Conservation (phyloP, 2,113 vertebrate species). For the Pseudopodoces humilis region DNA sequence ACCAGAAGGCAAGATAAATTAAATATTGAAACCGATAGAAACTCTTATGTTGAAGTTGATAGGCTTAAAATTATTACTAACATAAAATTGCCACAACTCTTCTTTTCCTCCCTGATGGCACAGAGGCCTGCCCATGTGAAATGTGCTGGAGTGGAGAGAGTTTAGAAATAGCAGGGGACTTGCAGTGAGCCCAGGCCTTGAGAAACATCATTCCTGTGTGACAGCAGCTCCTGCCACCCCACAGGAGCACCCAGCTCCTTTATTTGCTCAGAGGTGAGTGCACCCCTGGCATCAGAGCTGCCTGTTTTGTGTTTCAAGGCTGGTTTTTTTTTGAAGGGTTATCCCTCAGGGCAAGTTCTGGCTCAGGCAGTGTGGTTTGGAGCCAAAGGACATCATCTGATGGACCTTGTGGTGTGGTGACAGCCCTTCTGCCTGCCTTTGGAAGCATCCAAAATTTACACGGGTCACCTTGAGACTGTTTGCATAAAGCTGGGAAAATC, state of each 20-base stretch:
- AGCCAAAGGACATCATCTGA: not conserved
- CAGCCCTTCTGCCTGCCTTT: not conserved
- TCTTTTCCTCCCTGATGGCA: not conserved
- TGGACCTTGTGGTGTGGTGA: not conserved
- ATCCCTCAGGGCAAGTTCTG: not conserved
- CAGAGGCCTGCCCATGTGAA: not conserved
- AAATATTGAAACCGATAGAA: slow-evolving; percentile 1
- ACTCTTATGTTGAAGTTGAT: not conserved
- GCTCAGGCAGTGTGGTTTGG: not conserved
- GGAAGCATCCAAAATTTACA: not conserved
- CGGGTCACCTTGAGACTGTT: not conserved
- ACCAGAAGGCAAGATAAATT: slow-evolving; percentile 38
- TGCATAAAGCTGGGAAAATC: not conserved
- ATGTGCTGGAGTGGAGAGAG: not conserved
- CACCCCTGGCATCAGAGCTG: not conserved
- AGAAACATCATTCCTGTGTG: not conserved
- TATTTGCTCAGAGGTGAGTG: not conserved
- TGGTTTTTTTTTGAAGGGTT: not conserved
- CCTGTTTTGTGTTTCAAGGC: not conserved
- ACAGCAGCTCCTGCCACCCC: not conserved
- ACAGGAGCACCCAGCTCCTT: not conserved
- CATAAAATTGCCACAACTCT: not conserved
- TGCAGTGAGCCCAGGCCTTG: not conserved
- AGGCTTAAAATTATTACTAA: not conserved
- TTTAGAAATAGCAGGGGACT: not conserved